Conservation (phyloP, 1,140 invertebrate genomes). For the Schlechtendalia chinensis region DNA sequence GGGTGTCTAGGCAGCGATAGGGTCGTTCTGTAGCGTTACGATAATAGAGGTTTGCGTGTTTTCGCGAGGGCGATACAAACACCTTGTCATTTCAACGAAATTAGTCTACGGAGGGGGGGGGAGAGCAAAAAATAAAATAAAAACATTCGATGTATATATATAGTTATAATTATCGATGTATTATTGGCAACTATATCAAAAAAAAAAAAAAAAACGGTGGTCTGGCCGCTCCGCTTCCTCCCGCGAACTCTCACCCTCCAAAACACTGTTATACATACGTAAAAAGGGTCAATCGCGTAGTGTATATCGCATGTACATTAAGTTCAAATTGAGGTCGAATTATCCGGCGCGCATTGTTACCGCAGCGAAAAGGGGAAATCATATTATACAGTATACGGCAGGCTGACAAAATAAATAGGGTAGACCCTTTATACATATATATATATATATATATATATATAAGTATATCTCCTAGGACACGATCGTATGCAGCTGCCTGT, state of each 20-base stretch:
- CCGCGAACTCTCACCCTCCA: conserved; percentile 20
- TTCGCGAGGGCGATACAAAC: conserved; percentile 36
- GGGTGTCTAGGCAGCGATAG: background rate
- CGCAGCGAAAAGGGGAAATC: conserved; percentile 18
- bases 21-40: background rate
- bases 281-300: conserved; percentile 47
- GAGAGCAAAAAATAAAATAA: conserved; percentile 27
- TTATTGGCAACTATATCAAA: conserved; percentile 49
- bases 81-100: conserved; percentile 44
- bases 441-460: too few species aligned
- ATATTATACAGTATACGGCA: background rate
- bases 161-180: too few species aligned
- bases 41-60: conserved; percentile 21
- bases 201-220: background rate
- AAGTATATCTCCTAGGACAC: conserved; percentile 7
- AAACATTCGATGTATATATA: conserved; percentile 4
- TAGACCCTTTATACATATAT: conserved; percentile 20
- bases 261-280: conserved; percentile 9
- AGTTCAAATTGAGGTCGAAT: conserved; percentile 49
- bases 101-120: background rate
- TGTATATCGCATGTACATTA: conserved; percentile 11
- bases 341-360: conserved; percentile 23
- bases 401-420: conserved; percentile 44
- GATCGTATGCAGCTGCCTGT: conserved; percentile 36
- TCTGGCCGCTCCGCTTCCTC: background rate